Evolutionary conservation across 2,113 vertebrate genomes (phyloP), one percentile per base, ranked within the genome.

Genomic region (Ceyx melanurus): DNA sequence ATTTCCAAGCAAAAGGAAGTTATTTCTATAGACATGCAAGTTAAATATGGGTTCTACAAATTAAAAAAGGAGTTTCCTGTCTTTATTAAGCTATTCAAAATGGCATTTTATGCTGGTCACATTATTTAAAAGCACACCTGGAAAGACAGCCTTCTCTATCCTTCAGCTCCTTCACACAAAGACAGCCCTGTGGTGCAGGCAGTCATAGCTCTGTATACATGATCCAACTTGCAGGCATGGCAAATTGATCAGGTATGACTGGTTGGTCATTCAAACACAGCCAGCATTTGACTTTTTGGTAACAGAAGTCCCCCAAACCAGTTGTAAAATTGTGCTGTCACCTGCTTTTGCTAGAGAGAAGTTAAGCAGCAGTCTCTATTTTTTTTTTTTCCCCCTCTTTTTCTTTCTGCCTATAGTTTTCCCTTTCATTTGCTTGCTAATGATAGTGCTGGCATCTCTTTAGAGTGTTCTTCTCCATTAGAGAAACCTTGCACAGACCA

Each of bases 121-220:
- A 5, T 29, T 16, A 35, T 42, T 42, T 42, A 20, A 8, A 23
- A 74, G 60, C 42, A 35, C n/a, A 56, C 10, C 13, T 4, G 20
- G n/a, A 5, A 37, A 86, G 17, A 6, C 35, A 35, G 21, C 25
- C 28, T 62, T 19, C 51, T 21, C 28, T 11, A 57, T 26, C 53
- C 78, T 31, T 33, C 4, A n/a, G 37, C 15, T 53, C 18, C 11
- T 26, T 31, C 37, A 5, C 0, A 7, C 46, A 14, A 37, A 57
- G 54, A 6, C 8, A 10, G 71, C 16, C 33, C n/a, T 7, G 53
- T 1, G 3, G 40, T 33, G 60, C 60, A 48, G 23, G 5, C 53
- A 31, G 19, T 13, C 9, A 0, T 12, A 4, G 10, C 42, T 33
- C 35, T 4, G 13, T 2, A 5, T 2, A 16, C 19, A 5, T 6